Evolutionary conservation across 2,113 vertebrate species (phyloP), one percentile per base, ranked within the genome.

Genomic region (Antechinus stuartii): DNA sequence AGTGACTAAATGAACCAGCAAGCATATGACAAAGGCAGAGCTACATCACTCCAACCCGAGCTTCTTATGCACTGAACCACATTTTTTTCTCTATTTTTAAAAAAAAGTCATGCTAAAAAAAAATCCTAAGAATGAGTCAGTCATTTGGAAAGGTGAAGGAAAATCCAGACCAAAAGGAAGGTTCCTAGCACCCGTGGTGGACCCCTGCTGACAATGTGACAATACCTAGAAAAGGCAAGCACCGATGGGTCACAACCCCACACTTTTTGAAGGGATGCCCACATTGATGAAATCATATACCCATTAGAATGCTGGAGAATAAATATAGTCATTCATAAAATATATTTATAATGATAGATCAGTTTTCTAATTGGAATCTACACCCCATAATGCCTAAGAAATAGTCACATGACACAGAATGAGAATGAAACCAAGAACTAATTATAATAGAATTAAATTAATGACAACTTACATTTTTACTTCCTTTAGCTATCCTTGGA

Each of bases 361-460:
- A 22, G 19, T 84, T 42, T 84, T 84, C 35, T 42, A n/a, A 10
- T 84, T 84, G 68, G 5, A 84, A 84, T 84, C 35, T 84, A 42
- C n/a, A 84, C 19, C n/a, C 68, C 68, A 84, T 84, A 42, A 42
- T 84, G n/a, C 68, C 68, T 42, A 84, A 76, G 35, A 76, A 76
- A 84, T 42, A 42, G 68, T 84, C 68, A n/a, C 35, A 84, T 84
- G 68, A 42, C 68, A 42, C 19, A 23, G 61, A 10, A 42, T 35
- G 10, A n/a, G 23, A 27, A 92, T 52, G 92, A 91, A 91, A 61
- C 91, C 93, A 61, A 68, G 23, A 95, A 92, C 27, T 10, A 95
- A 93, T 93, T 54, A 89, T 92, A 93, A 68, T 91, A 93, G 54
- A 90, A 92, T 94, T 84, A 84, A 42, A 84, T 84, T 84, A 84